Conservation (phyloP, 2,797 vertebrate genomes). For the Anabas testudineus region DNA sequence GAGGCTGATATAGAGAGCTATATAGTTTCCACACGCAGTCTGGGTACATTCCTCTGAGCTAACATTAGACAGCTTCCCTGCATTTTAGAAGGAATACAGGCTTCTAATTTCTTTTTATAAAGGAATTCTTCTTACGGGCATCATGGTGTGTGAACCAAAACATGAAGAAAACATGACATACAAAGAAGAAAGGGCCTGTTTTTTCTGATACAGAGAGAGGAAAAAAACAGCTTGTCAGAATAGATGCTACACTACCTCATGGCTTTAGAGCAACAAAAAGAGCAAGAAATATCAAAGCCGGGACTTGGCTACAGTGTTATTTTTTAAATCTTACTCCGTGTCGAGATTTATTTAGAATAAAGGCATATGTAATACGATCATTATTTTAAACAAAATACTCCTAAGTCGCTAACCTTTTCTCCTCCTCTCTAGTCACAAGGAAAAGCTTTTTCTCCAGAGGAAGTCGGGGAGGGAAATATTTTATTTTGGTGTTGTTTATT, state of each 20-base stretch:
- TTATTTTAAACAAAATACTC: constrained; percentile 59
- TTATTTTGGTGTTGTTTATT: constrained; percentile 68
- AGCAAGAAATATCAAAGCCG: constrained; percentile 54
- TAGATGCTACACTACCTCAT: constrained; percentile 32
- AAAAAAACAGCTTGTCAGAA: constrained; percentile 55
- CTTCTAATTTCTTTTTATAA: constrained; percentile 34
- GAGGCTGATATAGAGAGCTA: constrained; percentile 39
- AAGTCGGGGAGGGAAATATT: constrained; percentile 57
- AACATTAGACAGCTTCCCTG: constrained; percentile 32
- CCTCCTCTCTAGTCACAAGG: constrained; percentile 27
- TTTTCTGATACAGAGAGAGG: constrained; percentile 47
- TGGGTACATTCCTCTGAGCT: constrained; percentile 39
- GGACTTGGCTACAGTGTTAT: constrained; percentile 1
- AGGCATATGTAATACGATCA: constrained; percentile 43
- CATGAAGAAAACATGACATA: constrained; percentile 42
- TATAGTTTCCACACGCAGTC: constrained; percentile 26
- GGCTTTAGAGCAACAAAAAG: constrained; percentile 38
- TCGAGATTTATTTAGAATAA: constrained; percentile 35
- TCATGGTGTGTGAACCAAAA: constrained; percentile 31
- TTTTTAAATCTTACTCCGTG: constrained; percentile 34
- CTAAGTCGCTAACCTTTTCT: constrained; percentile 31
- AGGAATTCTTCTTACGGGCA: constrained; percentile 40
- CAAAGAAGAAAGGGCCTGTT: constrained; percentile 32
- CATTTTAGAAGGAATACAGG: constrained; percentile 38
- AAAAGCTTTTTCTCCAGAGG: constrained; percentile 47